Evolutionary conservation across 2,888 invertebrate genomes (phyloP).

Genomic region (Timandra comae): DNA sequence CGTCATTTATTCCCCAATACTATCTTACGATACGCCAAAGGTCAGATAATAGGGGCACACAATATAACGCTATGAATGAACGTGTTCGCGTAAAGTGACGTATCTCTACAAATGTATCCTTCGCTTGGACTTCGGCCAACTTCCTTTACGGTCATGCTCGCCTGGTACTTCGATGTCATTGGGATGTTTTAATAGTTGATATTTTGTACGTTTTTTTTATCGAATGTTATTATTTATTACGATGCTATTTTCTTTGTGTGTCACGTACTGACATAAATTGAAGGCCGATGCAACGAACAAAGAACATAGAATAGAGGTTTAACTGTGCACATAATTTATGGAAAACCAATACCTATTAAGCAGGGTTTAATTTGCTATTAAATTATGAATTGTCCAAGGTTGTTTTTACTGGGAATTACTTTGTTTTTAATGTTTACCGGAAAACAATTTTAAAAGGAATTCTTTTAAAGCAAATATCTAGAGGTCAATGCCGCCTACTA

Average conservation of each 20-base stretch:
- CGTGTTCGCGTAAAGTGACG: slow-evolving; percentile 22
- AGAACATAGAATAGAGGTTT: slow-evolving; percentile 1
- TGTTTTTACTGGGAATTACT: background rate
- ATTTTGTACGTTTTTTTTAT: no score
- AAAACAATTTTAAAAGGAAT: slow-evolving; percentile 3
- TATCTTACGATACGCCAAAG: slow-evolving; percentile 4
- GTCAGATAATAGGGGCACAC: background rate
- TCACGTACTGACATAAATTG: no score
- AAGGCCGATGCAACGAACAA: no score
- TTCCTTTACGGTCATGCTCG: slow-evolving; percentile 24
- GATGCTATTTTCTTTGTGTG: no score
- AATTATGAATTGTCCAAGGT: no score
- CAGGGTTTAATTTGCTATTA: no score
- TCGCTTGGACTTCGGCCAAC: slow-evolving; percentile 33
- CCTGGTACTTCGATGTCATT: slow-evolving; percentile 23
- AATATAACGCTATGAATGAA: slow-evolving; percentile 21
- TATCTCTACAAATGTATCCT: slow-evolving; percentile 17
- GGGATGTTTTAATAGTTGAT: slow-evolving; percentile 1
- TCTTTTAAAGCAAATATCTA: slow-evolving; percentile 14
- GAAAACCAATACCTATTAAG: no score
- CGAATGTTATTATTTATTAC: no score
- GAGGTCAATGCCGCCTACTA: slow-evolving; percentile 26
- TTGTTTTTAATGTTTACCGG: slow-evolving; percentile 5
- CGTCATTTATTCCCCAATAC: no score
- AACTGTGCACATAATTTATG: background rate